Base-by-base conservation (phyloP, 2,797 vertebrate genomes). In the Gadopsis bispinosus region DNA sequence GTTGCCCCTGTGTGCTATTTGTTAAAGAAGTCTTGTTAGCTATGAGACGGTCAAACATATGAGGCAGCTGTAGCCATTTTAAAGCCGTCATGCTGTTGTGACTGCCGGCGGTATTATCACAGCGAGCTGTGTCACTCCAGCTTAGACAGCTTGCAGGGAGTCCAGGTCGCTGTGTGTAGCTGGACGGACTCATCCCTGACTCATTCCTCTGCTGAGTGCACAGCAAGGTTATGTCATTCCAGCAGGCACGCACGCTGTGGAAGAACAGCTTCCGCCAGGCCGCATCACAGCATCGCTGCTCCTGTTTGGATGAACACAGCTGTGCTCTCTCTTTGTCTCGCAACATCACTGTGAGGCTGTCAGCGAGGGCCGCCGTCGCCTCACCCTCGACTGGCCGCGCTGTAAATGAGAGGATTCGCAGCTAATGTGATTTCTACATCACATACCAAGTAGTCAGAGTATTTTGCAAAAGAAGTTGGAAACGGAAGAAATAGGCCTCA, bases 171-270 rank as follows among this genome's bases (percentile, higher is more conserved):
- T 0, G 62, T 56, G 62, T 56, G 72, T 47, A 43, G 55, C 66
- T 12, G 69, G 79, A 69, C 20, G 13, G 67, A 81, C 80, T 79
- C 77, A 45, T 63, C 65, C 71, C 75, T 69, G 77, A 83, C 67
- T 80, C 77, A 67, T 63, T 79, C 61, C 58, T 73, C 64, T 13
- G 78, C 79, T 65, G 67, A 53, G 85, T 47, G 73, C 74, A 69
- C 87, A 75, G 77, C 69, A 14, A 83, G 81, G 84, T 76, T 60
- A 72, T 85, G 85, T 84, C 70, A 51, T 35, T 83, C 69, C 82
- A 73, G 83, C 78, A 71, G 83, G 75, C 75, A 14, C 1, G 7
- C 71, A n/a, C 54, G 9, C 62, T 60, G 75, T 13, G 54, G 58
- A 80, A 69, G 48, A 72, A 12, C 43, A 7, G 50, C 75, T 19